Conservation (phyloP, 1,140 invertebrate species). For the Bathynomus jamesi region DNA sequence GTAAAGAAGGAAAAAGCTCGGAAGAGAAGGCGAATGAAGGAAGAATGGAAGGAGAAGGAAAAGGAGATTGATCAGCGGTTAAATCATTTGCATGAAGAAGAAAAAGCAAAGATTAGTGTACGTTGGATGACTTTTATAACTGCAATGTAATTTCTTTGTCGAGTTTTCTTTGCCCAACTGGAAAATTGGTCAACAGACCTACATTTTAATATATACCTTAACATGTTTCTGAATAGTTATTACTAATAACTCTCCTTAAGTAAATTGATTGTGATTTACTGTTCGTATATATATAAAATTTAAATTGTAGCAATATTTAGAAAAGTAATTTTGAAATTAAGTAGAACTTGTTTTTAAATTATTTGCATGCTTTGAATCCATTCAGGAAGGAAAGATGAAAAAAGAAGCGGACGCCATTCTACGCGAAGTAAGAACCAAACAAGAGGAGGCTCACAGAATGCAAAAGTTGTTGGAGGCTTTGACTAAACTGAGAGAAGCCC, state of each 20-base stretch:
- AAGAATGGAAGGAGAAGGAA: constrained; percentile 54
- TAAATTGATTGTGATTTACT: neutral
- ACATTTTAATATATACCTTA: no score
- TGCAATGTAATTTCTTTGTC: neutral
- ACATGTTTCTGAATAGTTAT: no score
- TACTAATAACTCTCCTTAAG: neutral
- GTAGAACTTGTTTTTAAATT: neutral
- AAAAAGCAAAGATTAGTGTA: no score
- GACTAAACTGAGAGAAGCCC: constrained; percentile 53
- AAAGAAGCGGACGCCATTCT: constrained; percentile 59
- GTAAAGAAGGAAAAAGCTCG: constrained; percentile 50
- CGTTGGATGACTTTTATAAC: neutral
- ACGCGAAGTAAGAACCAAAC: constrained; percentile 58
- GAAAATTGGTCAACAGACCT: no score
- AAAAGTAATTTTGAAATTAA: neutral
- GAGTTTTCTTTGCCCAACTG: neutral
- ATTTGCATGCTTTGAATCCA: constrained; percentile 26
- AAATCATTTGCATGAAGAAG: no score
- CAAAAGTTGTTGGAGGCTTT: constrained; percentile 54
- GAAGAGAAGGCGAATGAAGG: no score
- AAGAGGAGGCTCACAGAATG: constrained; percentile 57
- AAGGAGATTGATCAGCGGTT: constrained; percentile 47
- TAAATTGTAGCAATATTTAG: neutral
- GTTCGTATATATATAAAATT: neutral
- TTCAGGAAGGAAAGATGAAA: constrained; percentile 56